phyloP scores from a whole-genome alignment of 2,888 invertebrate species.

The Linyphia triangularis region DNA sequence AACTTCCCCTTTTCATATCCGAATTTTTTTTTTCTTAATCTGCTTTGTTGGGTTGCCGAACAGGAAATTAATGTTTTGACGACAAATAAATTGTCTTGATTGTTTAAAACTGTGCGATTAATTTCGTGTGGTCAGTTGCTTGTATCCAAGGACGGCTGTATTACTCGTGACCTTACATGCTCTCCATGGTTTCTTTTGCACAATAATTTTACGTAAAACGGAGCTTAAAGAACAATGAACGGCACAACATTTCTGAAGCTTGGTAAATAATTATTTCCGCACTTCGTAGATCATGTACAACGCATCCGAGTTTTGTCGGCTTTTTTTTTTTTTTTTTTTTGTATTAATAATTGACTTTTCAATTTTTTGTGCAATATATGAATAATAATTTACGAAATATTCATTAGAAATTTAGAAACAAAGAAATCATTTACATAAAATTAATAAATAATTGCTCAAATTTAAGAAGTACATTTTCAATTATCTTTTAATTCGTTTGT shows the following conservation, averaged over 20 bases:
- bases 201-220: not conserved
- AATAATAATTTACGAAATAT: not conserved
- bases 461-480: too few relatives aligned
- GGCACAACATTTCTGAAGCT: not conserved
- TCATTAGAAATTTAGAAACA: not conserved
- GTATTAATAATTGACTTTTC: not conserved
- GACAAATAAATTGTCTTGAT: not conserved
- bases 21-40: not conserved
- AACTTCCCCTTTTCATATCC: not conserved
- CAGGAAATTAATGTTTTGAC: slow-evolving; percentile 21
- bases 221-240: not conserved
- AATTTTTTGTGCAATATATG: not conserved
- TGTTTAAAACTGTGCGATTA: slow-evolving; percentile 10
- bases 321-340: too few relatives aligned
- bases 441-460: too few relatives aligned
- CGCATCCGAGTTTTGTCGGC: not conserved
- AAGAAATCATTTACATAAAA: not conserved
- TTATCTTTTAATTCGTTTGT: too few relatives aligned
- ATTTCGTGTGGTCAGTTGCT: slow-evolving; percentile 4
- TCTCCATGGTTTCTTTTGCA: not conserved
- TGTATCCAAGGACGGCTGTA: not conserved
- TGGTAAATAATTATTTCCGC: not conserved
- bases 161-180: not conserved
- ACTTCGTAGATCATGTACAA: not conserved
- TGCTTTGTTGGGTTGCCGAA: not conserved